These are phyloP conservation scores for Enteromius trimaculatus DNA, from an alignment of 2,797 vertebrate genomes.

Conservation along the genomic window DNA sequence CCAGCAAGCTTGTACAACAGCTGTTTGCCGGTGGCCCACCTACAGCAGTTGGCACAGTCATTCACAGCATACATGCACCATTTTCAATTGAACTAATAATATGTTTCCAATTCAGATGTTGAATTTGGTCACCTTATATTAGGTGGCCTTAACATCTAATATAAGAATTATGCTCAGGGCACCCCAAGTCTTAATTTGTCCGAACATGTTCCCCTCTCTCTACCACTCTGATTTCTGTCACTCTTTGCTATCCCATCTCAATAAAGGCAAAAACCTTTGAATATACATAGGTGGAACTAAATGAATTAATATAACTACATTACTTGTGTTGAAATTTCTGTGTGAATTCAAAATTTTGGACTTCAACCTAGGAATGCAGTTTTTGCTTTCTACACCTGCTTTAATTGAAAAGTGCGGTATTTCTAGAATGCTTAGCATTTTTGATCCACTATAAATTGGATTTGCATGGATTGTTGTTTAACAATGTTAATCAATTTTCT, in stretches of 20 bases:
- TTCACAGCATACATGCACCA: neutral
- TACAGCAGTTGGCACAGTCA: slow-evolving; percentile 75
- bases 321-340: neutral
- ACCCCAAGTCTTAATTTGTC: neutral
- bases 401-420: slow-evolving; percentile 35
- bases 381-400: neutral
- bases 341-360: neutral
- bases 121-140: neutral
- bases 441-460: slow-evolving; percentile 73
- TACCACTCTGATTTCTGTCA: neutral
- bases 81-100: neutral
- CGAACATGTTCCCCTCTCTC: too few relatives aligned
- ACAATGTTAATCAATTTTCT: slow-evolving; percentile 47
- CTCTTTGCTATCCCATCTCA: neutral
- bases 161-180: too few relatives aligned
- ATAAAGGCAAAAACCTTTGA: neutral
- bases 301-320: neutral
- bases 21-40: slow-evolving; percentile 6
- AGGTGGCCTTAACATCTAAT: too few relatives aligned
- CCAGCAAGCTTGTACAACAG: slow-evolving; percentile 71
- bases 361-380: neutral
- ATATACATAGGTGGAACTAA: neutral
- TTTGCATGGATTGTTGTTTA: slow-evolving; percentile 78
- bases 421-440: slow-evolving; percentile 54
- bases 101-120: neutral